Percentiles rank a stretch among this genome's conserved stretches.
Conservation (phyloP, 2,797 vertebrate species). For the Synaphobranchus kaupii region DNA sequence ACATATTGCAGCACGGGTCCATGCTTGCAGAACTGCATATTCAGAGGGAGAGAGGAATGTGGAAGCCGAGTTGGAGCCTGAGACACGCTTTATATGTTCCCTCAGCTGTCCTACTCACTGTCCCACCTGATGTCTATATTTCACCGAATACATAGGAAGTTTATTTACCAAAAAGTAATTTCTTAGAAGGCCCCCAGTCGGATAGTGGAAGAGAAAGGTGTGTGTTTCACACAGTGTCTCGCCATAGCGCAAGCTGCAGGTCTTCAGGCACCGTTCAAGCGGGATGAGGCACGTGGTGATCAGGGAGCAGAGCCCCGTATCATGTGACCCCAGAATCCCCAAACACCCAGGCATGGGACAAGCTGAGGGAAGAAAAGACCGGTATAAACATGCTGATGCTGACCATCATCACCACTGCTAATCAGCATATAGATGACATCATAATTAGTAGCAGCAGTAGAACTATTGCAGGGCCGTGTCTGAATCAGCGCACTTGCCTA, state of each 20-base stretch:
- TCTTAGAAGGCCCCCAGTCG: not conserved
- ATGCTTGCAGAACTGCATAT: not conserved
- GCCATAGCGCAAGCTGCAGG: constrained; percentile 61
- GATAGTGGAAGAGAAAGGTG: not conserved
- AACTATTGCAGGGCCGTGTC: too few species aligned
- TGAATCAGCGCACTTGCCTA: too few species aligned
- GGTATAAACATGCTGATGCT: too few species aligned
- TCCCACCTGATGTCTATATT: not conserved
- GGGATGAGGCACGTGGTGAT: constrained; percentile 66
- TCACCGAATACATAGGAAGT: not conserved
- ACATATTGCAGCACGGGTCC: not conserved
- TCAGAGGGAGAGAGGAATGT: not conserved
- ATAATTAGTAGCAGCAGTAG: too few species aligned
- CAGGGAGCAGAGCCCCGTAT: constrained; percentile 62
- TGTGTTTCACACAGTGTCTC: constrained; percentile 10
- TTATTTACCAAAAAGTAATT: not conserved
- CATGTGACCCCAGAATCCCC: constrained; percentile 57
- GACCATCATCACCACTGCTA: too few species aligned
- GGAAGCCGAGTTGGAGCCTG: not conserved
- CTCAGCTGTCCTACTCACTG: not conserved
- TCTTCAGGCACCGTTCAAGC: constrained; percentile 65
- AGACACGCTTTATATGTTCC: not conserved
- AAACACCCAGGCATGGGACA: constrained; percentile 63
- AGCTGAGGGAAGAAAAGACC: constrained; percentile 35
- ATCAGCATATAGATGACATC: too few species aligned